Evolutionary conservation across 2,113 vertebrate genomes (phyloP).

Genomic region (Daboia siamensis): DNA sequence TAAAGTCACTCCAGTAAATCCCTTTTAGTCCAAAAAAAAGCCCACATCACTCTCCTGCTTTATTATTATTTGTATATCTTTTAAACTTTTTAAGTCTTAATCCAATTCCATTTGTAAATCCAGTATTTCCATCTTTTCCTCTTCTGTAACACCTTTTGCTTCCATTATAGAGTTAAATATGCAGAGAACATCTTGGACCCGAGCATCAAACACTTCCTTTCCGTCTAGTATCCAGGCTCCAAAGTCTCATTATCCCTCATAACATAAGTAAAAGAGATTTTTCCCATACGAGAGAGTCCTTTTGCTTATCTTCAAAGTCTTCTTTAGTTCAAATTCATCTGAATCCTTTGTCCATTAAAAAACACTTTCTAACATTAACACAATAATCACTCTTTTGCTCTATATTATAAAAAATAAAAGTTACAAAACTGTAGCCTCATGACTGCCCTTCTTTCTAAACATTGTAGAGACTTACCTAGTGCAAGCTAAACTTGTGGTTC

Average conservation of each 20-base stretch:
- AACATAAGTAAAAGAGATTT: neutral
- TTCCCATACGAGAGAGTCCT: neutral
- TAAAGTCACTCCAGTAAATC: neutral
- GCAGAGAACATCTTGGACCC: neutral
- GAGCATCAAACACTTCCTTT: neutral
- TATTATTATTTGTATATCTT: neutral
- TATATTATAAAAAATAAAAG: no score
- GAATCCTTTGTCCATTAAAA: neutral
- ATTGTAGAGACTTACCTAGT: no score
- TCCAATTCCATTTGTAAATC: neutral
- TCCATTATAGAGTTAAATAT: neutral
- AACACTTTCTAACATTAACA: neutral
- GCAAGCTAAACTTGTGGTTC: no score
- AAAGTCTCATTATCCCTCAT: neutral
- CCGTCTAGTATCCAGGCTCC: neutral
- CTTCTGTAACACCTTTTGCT: neutral
- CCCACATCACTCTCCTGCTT: neutral
- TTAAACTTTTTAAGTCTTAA: neutral
- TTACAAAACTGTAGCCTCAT: no score
- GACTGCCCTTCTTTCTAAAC: no score
- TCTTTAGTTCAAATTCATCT: neutral
- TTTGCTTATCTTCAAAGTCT: neutral
- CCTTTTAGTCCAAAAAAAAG: neutral
- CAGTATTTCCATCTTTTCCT: neutral
- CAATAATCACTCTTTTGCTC: no score